Evolutionary conservation across 2,888 invertebrate species (phyloP), one percentile per base, ranked within the genome.

Genomic region (Archaeoteleia sp.): DNA sequence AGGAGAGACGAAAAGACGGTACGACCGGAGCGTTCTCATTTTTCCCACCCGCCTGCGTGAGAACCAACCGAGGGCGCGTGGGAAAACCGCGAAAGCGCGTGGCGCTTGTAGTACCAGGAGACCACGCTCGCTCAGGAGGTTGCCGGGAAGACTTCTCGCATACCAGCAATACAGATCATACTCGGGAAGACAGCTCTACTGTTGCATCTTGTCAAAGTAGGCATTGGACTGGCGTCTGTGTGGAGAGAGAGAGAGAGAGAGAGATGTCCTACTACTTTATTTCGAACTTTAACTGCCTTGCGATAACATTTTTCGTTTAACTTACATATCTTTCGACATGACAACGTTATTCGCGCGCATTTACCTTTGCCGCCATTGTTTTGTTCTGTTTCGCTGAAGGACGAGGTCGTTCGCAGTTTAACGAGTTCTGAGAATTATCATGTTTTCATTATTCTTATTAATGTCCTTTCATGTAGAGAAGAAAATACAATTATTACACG

Each of bases 51-150:
- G 66, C 58, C 58, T 58, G 80, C 81, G 84, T 83, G 84, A 83
- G 84, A 84, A 83, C 81, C 70, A 67, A 63, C 70, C 73, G 81
- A 80, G 82, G 80, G 78, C 79, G 82, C 83, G 84, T 84, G 84
- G 83, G 83, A 84, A 84, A 83, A 83, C 81, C 74, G 77, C 74
- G 80, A 78, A 80, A 80, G 80, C 78, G 80, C 80, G 73, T 83
- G 83, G 84, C 82, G 84, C 84, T 84, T 83, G 75, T 75, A 60
- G 40, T 78, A 82, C 67, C 81, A 82, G 84, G 84, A 77, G 68
- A 57, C 27, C 81, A 84, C 71, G 73, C 75, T 65, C 30, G 1
- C 8, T 23, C 43, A 73, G 69, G 76, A 77, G 75, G 54, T 62
- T 29, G 9, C 29, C 17, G 27, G 10, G 32, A 8, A 4, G 32